phyloP scores from a whole-genome alignment of 2,888 invertebrate species.

The Ochlodes sylvanus region DNA sequence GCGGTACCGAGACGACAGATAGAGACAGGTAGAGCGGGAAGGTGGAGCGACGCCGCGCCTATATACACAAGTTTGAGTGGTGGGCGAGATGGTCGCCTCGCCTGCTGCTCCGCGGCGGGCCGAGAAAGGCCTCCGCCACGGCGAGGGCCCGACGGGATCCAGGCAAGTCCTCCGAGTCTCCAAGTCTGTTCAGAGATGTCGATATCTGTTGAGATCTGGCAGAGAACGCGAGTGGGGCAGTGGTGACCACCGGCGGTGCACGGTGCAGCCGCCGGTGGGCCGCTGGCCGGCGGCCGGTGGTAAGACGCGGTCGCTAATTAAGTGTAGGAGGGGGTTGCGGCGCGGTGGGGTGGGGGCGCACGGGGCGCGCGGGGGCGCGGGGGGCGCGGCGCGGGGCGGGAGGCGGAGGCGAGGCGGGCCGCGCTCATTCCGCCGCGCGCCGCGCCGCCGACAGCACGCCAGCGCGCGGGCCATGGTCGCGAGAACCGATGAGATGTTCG shows the following conservation, averaged over 20 bases:
- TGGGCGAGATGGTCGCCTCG: constrained; percentile 43
- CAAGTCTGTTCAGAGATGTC: no score
- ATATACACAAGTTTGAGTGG: constrained; percentile 59
- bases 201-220: no score
- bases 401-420: constrained; percentile 56
- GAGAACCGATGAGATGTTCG: constrained; percentile 91
- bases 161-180: no score
- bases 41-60: constrained; percentile 67
- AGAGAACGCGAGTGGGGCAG: no score
- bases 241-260: constrained; percentile 3
- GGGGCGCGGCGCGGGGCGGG: constrained; percentile 52
- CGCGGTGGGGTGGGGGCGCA: constrained; percentile 55
- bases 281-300: constrained; percentile 46
- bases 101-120: no score
- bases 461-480: constrained; percentile 91
- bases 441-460: constrained; percentile 73
- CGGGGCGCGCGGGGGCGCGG: no score
- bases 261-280: constrained; percentile 54
- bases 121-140: no score
- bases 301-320: constrained; percentile 40
- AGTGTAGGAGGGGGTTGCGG: constrained; percentile 46
- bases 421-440: constrained; percentile 81
- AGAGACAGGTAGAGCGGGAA: constrained; percentile 73
- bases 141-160: no score
- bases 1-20: constrained; percentile 53